Evolutionary conservation across 2,113 vertebrate species (phyloP), one percentile per base, ranked within the genome.

Genomic region (Chionomys nivalis): DNA sequence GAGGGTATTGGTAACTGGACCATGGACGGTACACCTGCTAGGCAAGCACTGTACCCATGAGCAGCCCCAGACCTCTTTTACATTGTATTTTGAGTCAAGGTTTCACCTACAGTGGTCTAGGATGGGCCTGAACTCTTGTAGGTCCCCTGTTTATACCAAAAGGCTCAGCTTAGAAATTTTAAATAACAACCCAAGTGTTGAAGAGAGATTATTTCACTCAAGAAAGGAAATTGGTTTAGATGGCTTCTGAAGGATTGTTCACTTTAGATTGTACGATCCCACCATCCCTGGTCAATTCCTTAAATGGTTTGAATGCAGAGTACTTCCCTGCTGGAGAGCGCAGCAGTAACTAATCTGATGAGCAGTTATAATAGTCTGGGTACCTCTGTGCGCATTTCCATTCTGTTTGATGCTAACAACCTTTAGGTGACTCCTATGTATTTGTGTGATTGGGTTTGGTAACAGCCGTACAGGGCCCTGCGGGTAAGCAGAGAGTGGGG

Each of bases 141-240:
- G 26, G 26, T 33, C 12, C 39, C 31, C 8, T 65, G 61, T 26
- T 44, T 85, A 42, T 85, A 44, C 58, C 14, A 31, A 9, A 17
- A 85, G 24, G 24, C n/a, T 65, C 81, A 65, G 7, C 81, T 82
- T 82, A 39, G 36, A 26, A 58, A 39, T 82, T 26, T 82, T 61
- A 63, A 83, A 58, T 65, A 87, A 49, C 16, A 79, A n/a, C 9
- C 68, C 70, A 63, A 73, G 82, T 94, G 31, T 16, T 66, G 12
- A 65, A 19, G 65, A 89, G 42, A 73, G 16, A 85, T 65, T 42
- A n/a, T 90, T 92, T 94, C 42, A 6, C 63, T 94, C 95, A 95
- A 73, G 36, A 91, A 93, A 92, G 52, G 70, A 87, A 79, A 13
- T 86, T 87, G 39, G 70, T 73, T 89, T 82, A 90, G 55, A 42